Evolutionary conservation across 2,888 invertebrate species (phyloP).

Genomic region (Lycocerus yunnanus): DNA sequence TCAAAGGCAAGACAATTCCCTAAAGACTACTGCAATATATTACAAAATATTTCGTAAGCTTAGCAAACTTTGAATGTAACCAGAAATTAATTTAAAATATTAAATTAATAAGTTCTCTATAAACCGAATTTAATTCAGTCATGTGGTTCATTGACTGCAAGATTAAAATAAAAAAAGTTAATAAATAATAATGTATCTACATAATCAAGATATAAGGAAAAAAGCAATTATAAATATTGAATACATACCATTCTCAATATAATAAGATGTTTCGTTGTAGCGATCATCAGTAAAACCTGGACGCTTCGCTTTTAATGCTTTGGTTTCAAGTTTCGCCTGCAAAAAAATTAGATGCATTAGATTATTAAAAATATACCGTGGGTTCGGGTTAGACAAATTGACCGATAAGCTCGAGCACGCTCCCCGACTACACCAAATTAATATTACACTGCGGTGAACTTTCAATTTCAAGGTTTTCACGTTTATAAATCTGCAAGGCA

Average conservation of each 20-base stretch:
- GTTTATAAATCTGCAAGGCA: constrained; percentile 45
- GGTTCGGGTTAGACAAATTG: background rate
- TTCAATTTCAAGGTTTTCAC: background rate
- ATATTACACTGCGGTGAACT: background rate
- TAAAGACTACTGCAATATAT: background rate
- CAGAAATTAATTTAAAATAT: background rate
- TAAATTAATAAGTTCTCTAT: background rate
- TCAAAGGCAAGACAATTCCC: background rate
- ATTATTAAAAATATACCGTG: background rate
- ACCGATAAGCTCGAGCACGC: background rate
- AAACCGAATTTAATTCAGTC: background rate
- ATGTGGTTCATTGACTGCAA: background rate
- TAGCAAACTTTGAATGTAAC: background rate
- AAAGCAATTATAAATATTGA: background rate
- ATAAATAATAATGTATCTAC: background rate
- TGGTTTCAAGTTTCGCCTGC: constrained; percentile 89
- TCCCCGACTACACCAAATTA: background rate
- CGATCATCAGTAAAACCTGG: constrained; percentile 91
- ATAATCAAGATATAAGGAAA: background rate
- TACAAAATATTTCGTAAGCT: background rate
- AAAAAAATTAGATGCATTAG: constrained; percentile 48
- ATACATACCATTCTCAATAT: constrained; percentile 88
- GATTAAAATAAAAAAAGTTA: background rate
- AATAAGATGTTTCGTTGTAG: constrained; percentile 93
- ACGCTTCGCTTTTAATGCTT: constrained; percentile 87